Evolutionary conservation across 2,113 vertebrate genomes (phyloP).

Genomic region (human (Homo sapiens)): GRCh38 chr16:49839001-49839500

Average conservation of each 20-base stretch:
- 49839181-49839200: background rate
- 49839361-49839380: conserved; percentile 22
- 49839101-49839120: background rate
- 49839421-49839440: conserved; percentile 31
- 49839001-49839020: background rate
- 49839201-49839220: background rate
- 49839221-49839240: background rate
- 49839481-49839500: background rate
- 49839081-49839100: background rate
- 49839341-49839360: conserved; percentile 28
- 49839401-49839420: background rate
- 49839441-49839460: background rate
- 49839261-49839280: background rate
- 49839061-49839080: background rate
- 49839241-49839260: background rate
- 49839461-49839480: background rate
- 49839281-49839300: background rate
- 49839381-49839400: conserved; percentile 68
- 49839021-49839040: background rate
- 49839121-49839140: background rate
- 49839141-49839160: background rate
- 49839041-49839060: background rate
- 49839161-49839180: background rate
- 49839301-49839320: conserved; percentile 40
- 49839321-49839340: background rate